Evolutionary conservation across 1,140 invertebrate species (phyloP), one percentile per base, ranked within the genome.

Genomic region (Polypedilum pembai): DNA sequence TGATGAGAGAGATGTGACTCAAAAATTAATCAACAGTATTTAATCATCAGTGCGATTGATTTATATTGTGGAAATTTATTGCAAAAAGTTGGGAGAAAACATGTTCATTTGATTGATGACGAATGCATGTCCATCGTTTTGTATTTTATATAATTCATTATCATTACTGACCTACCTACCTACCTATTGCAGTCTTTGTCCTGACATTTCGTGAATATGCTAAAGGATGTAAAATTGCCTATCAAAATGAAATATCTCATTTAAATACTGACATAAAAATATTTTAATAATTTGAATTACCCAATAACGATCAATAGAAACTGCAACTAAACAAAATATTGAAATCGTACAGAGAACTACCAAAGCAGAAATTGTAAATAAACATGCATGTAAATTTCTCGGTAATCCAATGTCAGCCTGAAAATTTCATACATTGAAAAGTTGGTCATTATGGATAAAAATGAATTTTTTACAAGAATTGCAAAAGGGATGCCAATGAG

Each of bases 251-350:
- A 69, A 69, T 20, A 18, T 56, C 1, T 56, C 1, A 12, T 56
- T 56, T 56, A 56, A 12, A 69, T 2, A 17, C 18, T n/a, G n/a
- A n/a, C n/a, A n/a, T n/a, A 66, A 18, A 17, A 66, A n/a, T 66
- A 66, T 18, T 20, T 18, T 8, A 18, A 69, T 56, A 20, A 20
- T 8, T 20, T 69, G 0, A 69, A 69, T 69, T 69, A 69, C 65
- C 93, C 93, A 95, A 81, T 95, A 96, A 63, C 94, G 86, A 84
- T 96, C 94, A 74, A 95, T 88, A 18, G 92, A 94, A 3, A 96
- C 94, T 2, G 93, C 94, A 0, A 96, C 91, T 77, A 96, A 83
- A 80, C 92, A 94, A 79, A 96, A 93, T 76, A 96, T 96, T 77
- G 93, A 95, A 77, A 94, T 93, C 41, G 94, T 96, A 79, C 94